These are phyloP conservation scores for Stenodera caucasica DNA, from an alignment of 2,888 invertebrate genomes.

Conservation along the genomic window DNA sequence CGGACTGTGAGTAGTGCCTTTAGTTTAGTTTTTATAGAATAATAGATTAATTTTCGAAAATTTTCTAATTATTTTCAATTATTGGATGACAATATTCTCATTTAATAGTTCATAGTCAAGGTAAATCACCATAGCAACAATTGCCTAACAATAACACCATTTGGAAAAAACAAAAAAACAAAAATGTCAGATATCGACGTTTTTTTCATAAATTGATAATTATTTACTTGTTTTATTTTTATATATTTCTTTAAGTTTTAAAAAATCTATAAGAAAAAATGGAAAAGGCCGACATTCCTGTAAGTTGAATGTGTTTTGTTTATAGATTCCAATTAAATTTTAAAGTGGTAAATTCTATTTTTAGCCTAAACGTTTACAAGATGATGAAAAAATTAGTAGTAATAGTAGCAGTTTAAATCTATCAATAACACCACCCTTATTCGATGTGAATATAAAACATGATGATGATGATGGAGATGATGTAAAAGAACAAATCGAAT, in stretches of 20 bases:
- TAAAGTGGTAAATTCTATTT: background rate
- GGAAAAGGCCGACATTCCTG: background rate
- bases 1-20: too few relatives aligned
- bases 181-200: background rate
- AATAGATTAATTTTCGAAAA: too few relatives aligned
- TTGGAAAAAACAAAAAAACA: background rate
- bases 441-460: too few relatives aligned
- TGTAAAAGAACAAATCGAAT: background rate
- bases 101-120: too few relatives aligned
- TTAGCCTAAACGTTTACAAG: background rate
- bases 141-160: background rate
- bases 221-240: background rate
- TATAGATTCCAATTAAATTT: background rate
- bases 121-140: too few relatives aligned
- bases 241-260: background rate
- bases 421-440: constrained; percentile 23
- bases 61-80: too few relatives aligned
- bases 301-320: background rate
- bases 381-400: constrained; percentile 10
- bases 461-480: too few relatives aligned
- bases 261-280: background rate
- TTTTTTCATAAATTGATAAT: background rate
- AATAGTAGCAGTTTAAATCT: constrained; percentile 20
- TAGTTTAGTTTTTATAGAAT: too few relatives aligned
- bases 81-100: too few relatives aligned